Evolutionary conservation across 1,140 invertebrate genomes (phyloP).

Genomic region (Aricia agestis): DNA sequence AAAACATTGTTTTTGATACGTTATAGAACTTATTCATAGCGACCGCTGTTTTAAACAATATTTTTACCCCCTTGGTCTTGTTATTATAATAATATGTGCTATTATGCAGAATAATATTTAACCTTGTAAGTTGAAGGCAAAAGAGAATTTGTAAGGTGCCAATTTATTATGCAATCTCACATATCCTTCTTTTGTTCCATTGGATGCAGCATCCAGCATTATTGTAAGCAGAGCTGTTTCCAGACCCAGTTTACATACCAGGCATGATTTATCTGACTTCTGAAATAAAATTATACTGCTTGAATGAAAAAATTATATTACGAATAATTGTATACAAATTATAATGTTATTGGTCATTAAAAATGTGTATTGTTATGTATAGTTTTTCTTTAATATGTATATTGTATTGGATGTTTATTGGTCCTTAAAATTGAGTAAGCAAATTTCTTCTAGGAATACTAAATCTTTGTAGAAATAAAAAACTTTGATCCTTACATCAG

Average conservation of each 20-base stretch:
- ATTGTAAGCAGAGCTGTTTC: conserved; percentile 79
- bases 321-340: too few species aligned
- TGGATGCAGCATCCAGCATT: conserved; percentile 77
- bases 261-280: conserved; percentile 28
- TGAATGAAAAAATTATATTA: too few species aligned
- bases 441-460: too few species aligned
- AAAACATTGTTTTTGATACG: too few species aligned
- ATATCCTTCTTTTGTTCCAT: conserved; percentile 49
- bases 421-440: too few species aligned
- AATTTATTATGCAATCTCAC: conserved; percentile 83
- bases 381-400: not conserved
- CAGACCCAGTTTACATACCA: conserved; percentile 76
- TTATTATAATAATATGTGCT: too few species aligned
- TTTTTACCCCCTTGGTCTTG: conserved; percentile 13
- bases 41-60: too few species aligned
- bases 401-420: too few species aligned
- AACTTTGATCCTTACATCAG: conserved; percentile 13
- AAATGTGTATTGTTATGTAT: not conserved
- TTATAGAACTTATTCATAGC: too few species aligned
- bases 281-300: not conserved
- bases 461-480: too few species aligned
- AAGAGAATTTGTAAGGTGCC: conserved; percentile 84
- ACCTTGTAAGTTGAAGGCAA: conserved; percentile 46
- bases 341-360: not conserved
- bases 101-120: too few species aligned